Evolutionary conservation across 2,113 vertebrate species (phyloP).

Genomic region (Dasypus novemcinctus): DNA sequence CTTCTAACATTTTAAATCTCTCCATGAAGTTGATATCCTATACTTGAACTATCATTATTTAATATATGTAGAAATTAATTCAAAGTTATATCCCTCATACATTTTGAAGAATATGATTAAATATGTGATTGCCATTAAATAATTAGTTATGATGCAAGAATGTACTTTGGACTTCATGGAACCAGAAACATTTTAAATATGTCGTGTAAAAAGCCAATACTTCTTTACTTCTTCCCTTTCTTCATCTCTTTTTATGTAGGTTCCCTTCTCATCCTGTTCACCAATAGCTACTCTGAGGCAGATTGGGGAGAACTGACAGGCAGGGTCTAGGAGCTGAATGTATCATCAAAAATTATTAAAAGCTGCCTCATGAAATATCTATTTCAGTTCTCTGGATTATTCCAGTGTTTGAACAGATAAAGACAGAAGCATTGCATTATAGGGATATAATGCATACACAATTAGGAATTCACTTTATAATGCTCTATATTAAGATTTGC

Average conservation of each 20-base stretch:
- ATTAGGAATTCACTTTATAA: conserved; percentile 10
- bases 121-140: conserved; percentile 19
- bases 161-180: not conserved
- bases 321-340: not conserved
- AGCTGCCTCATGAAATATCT: conserved; percentile 16
- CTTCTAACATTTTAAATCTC: conserved; percentile 36
- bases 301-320: not conserved
- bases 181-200: conserved; percentile 47
- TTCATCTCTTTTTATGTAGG: conserved; percentile 28
- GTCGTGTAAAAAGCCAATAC: conserved; percentile 4
- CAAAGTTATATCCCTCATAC: not conserved
- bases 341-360: not conserved
- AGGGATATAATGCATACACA: not conserved
- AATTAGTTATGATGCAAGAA: not conserved
- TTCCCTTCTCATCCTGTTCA: not conserved
- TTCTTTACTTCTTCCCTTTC: not conserved
- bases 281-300: not conserved
- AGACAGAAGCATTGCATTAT: not conserved
- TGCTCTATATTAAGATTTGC: conserved; percentile 5
- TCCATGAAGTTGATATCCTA: not conserved
- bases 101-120: conserved; percentile 16
- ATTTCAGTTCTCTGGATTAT: not conserved
- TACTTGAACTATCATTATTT: conserved; percentile 24
- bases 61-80: not conserved
- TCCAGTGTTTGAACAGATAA: conserved; percentile 19